Evolutionary conservation across 2,113 vertebrate genomes (phyloP), one percentile per base, ranked within the genome.

Genomic region (Ailurus styani): DNA sequence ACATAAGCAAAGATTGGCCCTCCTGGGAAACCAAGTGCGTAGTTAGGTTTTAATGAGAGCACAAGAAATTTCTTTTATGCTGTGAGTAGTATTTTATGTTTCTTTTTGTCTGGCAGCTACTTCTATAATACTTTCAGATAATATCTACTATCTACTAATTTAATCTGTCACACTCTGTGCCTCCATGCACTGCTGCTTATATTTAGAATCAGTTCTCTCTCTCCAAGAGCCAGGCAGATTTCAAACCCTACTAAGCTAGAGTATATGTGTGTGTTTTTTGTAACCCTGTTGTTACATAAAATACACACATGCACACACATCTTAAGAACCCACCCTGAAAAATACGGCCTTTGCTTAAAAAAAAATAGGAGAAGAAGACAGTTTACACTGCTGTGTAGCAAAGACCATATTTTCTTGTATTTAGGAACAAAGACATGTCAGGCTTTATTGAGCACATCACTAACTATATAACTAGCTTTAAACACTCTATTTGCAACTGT

Each of bases 401-500:
- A 99, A 99, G 98, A 98, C 98, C 97, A 13, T 98, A 98, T 99
- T 99, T 99, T 98, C 98, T 98, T 96, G 98, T 96, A 98, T 98
- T 98, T 98, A 97, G 97, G 97, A 98, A 99, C 98, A 99, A 99
- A 99, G 98, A 97, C 98, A 98, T 98, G 99, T 98, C 99, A 98
- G 95, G 97, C 98, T 99, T 98, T 99, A 99, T 98, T 98, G 99
- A 99, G 98, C 97, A 98, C 98, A 98, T 98, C 98, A 97, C 98
- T 99, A 99, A 99, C 99, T 98, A 98, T 98, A 98, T 99, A 99
- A 99, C 98, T 98, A 98, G 98, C 98, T 97, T 98, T 99, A 99
- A 99, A 99, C 98, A 98, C 98, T 98, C 99, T 99, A 99, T 99
- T 99, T 99, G 99, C 99, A 98, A 99, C 98, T 99, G 98, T 99